A percentile compares a stretch with the other conserved stretches of the same genome.
These are phyloP conservation scores for Urophycis tenuis DNA, from an alignment of 2,797 vertebrate genomes.

Conservation along the genomic window DNA sequence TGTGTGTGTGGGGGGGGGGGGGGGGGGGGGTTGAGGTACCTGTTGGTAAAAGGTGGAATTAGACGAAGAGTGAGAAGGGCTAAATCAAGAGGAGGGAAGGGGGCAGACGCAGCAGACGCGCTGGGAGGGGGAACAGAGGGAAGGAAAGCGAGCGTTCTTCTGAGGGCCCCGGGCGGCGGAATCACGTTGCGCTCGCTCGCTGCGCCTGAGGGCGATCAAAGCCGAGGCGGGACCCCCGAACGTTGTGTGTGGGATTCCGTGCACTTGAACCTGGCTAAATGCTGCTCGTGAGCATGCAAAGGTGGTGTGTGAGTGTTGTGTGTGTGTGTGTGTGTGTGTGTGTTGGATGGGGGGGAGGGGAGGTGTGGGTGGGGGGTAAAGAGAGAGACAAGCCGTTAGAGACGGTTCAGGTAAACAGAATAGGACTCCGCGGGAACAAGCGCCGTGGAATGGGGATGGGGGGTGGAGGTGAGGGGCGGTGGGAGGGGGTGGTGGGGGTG, in stretches of 20 bases:
- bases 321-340: constrained; percentile 8
- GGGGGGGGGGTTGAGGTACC: background rate
- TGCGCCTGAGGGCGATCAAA: constrained; percentile 37
- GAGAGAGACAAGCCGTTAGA: constrained; percentile 66
- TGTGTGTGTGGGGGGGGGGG: background rate
- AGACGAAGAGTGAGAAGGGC: constrained; percentile 15
- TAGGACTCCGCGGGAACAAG: constrained; percentile 65
- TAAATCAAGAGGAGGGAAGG: constrained; percentile 19
- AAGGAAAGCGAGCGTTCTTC: background rate
- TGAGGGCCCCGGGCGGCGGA: constrained; percentile 25
- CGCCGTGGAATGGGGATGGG: constrained; percentile 46
- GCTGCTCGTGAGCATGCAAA: constrained; percentile 44
- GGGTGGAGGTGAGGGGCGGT: constrained; percentile 12
- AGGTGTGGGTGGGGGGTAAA: constrained; percentile 33
- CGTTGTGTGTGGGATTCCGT: background rate
- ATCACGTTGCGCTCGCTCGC: constrained; percentile 8
- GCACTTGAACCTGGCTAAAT: constrained; percentile 64
- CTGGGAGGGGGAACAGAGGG: background rate
- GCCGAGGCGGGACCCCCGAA: constrained; percentile 36
- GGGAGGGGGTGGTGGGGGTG: too few species aligned
- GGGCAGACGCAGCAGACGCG: background rate
- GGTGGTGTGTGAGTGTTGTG: constrained; percentile 4
- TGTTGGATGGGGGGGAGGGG: constrained; percentile 20
- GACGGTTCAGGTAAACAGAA: constrained; percentile 69
- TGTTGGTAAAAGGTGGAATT: constrained; percentile 10